Percentiles rank a stretch among this genome's conserved stretches.
phyloP scores from a whole-genome alignment of 2,113 vertebrate genomes.

The Limnothrissa miodon region DNA sequence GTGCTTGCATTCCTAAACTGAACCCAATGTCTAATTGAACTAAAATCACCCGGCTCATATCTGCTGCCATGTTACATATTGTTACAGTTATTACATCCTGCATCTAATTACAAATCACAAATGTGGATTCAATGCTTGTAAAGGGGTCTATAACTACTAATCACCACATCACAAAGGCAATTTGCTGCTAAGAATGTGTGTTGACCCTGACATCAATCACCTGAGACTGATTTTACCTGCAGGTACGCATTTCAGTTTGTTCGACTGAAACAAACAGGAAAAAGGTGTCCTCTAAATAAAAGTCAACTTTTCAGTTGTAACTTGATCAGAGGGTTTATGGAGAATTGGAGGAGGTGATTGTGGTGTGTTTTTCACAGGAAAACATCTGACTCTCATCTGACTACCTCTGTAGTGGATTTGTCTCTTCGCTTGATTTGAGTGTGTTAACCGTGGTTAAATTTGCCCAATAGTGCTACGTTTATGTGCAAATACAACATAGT shows the following conservation, averaged over 20 bases:
- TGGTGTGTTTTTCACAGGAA: background rate
- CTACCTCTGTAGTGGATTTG: background rate
- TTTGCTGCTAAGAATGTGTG: too few species aligned
- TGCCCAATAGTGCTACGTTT: background rate
- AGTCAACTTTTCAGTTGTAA: background rate
- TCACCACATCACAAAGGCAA: background rate
- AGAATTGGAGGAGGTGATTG: background rate
- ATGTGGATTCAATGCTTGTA: too few species aligned
- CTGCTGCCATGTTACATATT: background rate
- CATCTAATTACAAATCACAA: too few species aligned
- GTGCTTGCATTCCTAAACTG: background rate
- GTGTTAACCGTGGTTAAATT: background rate
- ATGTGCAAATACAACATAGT: background rate
- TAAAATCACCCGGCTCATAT: background rate
- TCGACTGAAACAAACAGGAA: background rate
- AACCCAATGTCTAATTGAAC: background rate
- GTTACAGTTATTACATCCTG: background rate
- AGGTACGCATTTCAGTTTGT: background rate
- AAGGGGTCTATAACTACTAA: too few species aligned
- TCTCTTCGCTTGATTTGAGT: background rate
- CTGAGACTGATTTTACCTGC: background rate
- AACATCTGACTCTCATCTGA: background rate
- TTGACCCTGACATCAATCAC: background rate
- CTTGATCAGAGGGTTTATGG: too few species aligned
- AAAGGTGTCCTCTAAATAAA: too few species aligned